These are phyloP conservation scores for Onychostoma macrolepis DNA, from an alignment of 2,113 vertebrate genomes.

Conservation along the genomic window DNA sequence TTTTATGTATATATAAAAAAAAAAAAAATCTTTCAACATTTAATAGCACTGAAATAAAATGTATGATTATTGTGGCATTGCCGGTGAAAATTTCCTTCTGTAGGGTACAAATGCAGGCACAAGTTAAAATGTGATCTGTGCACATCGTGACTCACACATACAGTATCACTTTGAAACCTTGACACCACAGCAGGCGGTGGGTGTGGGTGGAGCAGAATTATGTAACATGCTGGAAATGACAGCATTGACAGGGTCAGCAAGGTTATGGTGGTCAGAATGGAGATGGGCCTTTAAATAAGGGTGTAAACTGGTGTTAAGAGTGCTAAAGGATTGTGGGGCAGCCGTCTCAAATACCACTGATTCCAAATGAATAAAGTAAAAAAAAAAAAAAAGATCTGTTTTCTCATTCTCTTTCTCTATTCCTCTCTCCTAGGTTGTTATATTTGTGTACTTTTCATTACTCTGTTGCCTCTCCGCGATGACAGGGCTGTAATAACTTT, in stretches of 20 bases:
- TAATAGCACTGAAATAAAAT: too few species aligned
- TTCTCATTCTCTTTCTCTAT: slow-evolving; percentile 7
- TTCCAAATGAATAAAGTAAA: background rate
- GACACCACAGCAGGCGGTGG: background rate
- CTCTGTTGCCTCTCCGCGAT: slow-evolving; percentile 70
- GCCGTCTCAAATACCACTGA: background rate
- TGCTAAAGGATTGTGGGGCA: background rate
- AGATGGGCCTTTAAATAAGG: background rate
- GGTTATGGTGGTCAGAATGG: background rate
- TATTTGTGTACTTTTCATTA: slow-evolving; percentile 81
- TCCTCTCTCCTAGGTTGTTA: slow-evolving; percentile 47
- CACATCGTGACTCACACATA: background rate
- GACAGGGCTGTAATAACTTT: slow-evolving; percentile 79
- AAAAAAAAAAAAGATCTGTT: background rate
- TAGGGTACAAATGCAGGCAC: background rate
- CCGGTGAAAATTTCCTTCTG: background rate
- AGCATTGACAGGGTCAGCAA: background rate
- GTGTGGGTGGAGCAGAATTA: slow-evolving; percentile 13
- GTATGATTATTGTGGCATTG: background rate
- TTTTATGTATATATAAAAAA: too few species aligned
- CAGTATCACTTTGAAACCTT: background rate
- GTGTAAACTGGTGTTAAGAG: background rate
- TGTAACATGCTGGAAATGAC: slow-evolving; percentile 3
- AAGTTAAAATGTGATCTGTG: background rate
- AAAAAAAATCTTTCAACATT: too few species aligned